These are phyloP conservation scores for Pseudomyrmex gracilis DNA, from an alignment of 1,140 invertebrate species.

Conservation along the genomic window DNA sequence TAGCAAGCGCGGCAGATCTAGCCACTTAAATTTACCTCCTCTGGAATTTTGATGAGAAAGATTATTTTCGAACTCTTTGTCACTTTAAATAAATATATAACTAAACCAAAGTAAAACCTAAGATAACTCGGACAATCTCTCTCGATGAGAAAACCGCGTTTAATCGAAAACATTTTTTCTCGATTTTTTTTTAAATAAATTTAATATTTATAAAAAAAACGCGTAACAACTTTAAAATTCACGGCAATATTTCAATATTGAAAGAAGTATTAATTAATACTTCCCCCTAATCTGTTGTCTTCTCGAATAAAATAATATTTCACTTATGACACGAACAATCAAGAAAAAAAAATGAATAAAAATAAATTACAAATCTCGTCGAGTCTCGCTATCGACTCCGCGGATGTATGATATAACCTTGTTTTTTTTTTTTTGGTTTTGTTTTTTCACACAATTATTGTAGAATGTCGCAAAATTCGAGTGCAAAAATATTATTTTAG, in stretches of 20 bases:
- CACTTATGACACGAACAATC: not conserved
- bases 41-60: no score
- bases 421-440: not conserved
- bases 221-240: no score
- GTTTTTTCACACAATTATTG: not conserved
- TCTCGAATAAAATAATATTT: not conserved
- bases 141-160: no score
- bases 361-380: not conserved
- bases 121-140: no score
- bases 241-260: slow-evolving; percentile 1
- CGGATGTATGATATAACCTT: slow-evolving; percentile 16
- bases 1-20: no score
- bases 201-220: not conserved
- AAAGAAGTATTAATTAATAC: not conserved
- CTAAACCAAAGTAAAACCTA: no score
- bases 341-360: slow-evolving; percentile 11
- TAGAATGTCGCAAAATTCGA: slow-evolving; percentile 21
- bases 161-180: no score
- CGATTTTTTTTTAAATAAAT: no score
- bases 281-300: not conserved
- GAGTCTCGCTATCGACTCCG: slow-evolving; percentile 36
- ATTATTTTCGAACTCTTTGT: no score
- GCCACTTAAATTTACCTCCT: no score
- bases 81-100: no score
- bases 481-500: slow-evolving; percentile 1